Percentiles rank a stretch among this genome's conserved stretches.
phyloP scores from a whole-genome alignment of 1,140 invertebrate genomes.

The Berghia stephanieae region DNA sequence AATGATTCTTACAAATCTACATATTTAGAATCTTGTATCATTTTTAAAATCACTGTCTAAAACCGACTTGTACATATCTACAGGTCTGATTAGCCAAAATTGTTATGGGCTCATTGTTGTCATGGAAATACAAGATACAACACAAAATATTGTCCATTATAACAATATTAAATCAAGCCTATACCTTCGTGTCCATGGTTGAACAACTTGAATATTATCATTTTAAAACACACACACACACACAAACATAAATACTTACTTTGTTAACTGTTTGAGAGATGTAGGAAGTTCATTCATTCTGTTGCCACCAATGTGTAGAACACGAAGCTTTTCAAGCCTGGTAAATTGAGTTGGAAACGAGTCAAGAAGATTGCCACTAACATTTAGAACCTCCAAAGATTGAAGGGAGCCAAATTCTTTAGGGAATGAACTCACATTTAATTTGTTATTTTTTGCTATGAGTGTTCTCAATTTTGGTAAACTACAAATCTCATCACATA shows the following conservation, averaged over 20 bases:
- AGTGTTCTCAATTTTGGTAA: slow-evolving; percentile 78
- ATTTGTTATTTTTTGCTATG: slow-evolving; percentile 86
- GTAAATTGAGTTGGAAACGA: slow-evolving; percentile 88
- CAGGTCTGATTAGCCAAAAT: no score
- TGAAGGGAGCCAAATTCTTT: slow-evolving; percentile 78
- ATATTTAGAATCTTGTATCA: neutral
- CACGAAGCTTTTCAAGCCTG: slow-evolving; percentile 79
- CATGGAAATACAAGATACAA: no score
- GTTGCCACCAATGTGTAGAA: slow-evolving; percentile 91
- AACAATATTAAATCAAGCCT: no score
- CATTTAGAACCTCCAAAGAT: slow-evolving; percentile 83
- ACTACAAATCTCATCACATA: slow-evolving; percentile 80
- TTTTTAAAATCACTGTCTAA: neutral
- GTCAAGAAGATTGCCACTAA: slow-evolving; percentile 88
- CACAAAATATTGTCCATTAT: no score
- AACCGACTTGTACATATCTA: no score
- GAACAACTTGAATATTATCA: no score
- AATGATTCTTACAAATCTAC: neutral
- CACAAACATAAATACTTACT: no score
- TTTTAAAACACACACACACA: no score
- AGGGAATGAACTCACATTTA: slow-evolving; percentile 83
- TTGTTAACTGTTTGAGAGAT: slow-evolving; percentile 79
- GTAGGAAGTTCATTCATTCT: slow-evolving; percentile 81
- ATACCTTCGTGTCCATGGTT: no score
- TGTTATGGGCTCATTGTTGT: no score